phyloP scores from a whole-genome alignment of 2,113 vertebrate species.

The Alligator mississippiensis region DNA sequence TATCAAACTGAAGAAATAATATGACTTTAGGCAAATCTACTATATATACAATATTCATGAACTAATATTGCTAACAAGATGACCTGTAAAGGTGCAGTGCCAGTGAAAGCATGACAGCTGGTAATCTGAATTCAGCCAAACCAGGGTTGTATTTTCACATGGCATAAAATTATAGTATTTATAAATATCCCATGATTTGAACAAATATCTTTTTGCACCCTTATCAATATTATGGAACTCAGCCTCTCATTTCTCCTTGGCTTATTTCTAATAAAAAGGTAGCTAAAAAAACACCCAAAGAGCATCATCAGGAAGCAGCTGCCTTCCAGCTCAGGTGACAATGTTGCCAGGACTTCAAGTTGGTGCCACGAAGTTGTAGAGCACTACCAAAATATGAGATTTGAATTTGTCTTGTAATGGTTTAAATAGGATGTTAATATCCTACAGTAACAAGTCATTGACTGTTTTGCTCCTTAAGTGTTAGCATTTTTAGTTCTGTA shows the following conservation, averaged over 20 bases:
- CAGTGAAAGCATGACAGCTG: not conserved
- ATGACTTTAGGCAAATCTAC: not conserved
- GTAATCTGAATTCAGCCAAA: conserved; percentile 28
- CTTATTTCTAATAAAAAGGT: not conserved
- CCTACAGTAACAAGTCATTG: not conserved
- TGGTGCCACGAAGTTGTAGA: not conserved
- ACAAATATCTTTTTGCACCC: not conserved
- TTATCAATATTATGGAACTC: not conserved
- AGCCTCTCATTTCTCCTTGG: not conserved
- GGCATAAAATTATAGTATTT: not conserved
- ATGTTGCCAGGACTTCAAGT: not conserved
- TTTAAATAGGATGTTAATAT: not conserved
- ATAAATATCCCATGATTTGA: conserved; percentile 23
- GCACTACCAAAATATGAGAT: not conserved
- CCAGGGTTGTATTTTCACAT: not conserved
- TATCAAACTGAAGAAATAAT: not conserved
- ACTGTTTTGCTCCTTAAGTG: not conserved
- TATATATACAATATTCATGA: accelerated
- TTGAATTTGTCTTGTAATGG: not conserved
- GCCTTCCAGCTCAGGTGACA: not conserved
- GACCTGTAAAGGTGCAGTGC: not conserved
- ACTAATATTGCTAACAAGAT: not conserved
- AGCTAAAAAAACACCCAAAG: not conserved
- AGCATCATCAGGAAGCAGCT: not conserved
- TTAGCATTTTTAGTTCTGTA: not conserved